Conservation (phyloP, 2,797 vertebrate species). For the Pipistrellus pygmaeus region DNA sequence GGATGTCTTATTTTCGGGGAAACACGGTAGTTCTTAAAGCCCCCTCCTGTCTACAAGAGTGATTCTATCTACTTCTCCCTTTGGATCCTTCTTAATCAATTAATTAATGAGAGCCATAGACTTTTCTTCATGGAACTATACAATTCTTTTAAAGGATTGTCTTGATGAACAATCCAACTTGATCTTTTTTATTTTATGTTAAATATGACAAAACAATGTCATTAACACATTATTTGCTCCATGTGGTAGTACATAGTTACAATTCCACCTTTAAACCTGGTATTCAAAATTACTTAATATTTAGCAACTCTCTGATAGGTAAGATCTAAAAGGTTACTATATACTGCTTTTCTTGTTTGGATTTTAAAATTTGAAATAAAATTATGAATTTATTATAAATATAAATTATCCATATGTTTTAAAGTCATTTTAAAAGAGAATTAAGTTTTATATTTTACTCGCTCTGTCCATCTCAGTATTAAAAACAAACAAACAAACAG, state of each 20-base stretch:
- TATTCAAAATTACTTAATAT: conserved; percentile 32
- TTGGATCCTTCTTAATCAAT: background rate
- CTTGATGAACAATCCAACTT: conserved; percentile 4
- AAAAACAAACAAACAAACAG: background rate
- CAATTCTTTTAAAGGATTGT: conserved; percentile 10
- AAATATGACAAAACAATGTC: background rate
- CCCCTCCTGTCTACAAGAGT: background rate
- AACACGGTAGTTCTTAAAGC: background rate
- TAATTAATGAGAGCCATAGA: background rate
- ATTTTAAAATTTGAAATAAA: conserved; percentile 5
- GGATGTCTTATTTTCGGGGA: too few relatives aligned
- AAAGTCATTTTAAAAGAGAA: background rate
- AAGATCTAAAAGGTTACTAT: background rate
- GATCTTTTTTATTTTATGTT: background rate
- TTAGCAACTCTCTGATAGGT: background rate
- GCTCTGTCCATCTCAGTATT: background rate
- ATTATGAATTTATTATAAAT: background rate
- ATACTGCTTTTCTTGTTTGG: background rate
- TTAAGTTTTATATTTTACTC: background rate
- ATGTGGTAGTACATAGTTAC: background rate
- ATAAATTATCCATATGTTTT: background rate
- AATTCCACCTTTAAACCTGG: background rate
- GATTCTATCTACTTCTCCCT: background rate
- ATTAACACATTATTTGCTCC: background rate
- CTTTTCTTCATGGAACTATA: background rate